Conservation (phyloP, 2,113 vertebrate species). For the Brachyistius frenatus region DNA sequence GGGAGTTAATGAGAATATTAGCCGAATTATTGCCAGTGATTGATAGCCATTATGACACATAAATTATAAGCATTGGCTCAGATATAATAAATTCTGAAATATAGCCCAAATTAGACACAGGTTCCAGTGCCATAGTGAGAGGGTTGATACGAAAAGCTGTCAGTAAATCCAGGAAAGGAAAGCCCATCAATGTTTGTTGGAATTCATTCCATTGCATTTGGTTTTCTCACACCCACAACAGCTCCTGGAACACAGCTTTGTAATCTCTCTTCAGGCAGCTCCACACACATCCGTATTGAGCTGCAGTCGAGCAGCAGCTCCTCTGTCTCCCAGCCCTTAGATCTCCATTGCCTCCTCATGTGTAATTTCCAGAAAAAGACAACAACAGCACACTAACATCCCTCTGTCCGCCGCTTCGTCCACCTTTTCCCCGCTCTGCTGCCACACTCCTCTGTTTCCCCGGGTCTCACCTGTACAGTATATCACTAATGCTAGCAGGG, state of each 20-base stretch:
- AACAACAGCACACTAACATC: slow-evolving; percentile 33
- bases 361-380: slow-evolving; percentile 54
- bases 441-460: slow-evolving; percentile 14
- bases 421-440: background rate
- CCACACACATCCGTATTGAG: slow-evolving; percentile 74
- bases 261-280: slow-evolving; percentile 70
- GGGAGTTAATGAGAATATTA: slow-evolving; percentile 79
- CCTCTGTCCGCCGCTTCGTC: slow-evolving; percentile 36
- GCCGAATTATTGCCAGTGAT: slow-evolving; percentile 73
- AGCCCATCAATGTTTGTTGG: slow-evolving; percentile 66
- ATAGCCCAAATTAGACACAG: slow-evolving; percentile 64
- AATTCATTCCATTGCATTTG: slow-evolving; percentile 59
- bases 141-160: slow-evolving; percentile 53
- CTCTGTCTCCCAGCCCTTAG: slow-evolving; percentile 63
- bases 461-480: slow-evolving; percentile 68
- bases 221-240: slow-evolving; percentile 76
- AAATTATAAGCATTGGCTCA: slow-evolving; percentile 71
- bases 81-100: slow-evolving; percentile 69
- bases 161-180: slow-evolving; percentile 48
- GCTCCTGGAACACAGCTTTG: slow-evolving; percentile 63
- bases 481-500: slow-evolving; percentile 63
- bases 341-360: slow-evolving; percentile 63
- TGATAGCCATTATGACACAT: slow-evolving; percentile 75
- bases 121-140: slow-evolving; percentile 47
- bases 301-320: slow-evolving; percentile 53